Conservation (phyloP, 1,140 invertebrate species). For the Bombus cullumanus region DNA sequence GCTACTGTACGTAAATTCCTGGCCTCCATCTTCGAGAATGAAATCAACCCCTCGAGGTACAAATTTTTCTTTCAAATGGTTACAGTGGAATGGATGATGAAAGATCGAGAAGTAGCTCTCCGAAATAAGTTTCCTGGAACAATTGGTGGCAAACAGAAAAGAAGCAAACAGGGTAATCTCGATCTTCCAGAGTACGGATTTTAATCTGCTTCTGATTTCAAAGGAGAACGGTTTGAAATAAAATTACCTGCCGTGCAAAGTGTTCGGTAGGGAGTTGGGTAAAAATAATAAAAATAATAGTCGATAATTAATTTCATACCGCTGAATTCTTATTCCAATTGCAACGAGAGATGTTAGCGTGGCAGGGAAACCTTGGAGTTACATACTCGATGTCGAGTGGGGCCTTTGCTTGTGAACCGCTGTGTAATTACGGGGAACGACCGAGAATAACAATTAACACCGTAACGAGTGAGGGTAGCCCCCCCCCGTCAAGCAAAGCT, state of each 20-base stretch:
- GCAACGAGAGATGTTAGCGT: not conserved
- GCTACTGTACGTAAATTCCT: no score
- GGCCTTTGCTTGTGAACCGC: constrained; percentile 2
- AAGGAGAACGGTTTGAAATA: not conserved
- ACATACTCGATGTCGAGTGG: constrained; percentile 11
- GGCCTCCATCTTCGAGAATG: no score
- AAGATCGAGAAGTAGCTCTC: no score
- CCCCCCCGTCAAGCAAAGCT: constrained; percentile 23
- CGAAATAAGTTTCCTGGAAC: no score
- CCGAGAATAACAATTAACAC: constrained; percentile 49
- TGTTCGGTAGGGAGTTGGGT: not conserved
- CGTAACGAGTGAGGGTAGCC: constrained; percentile 16
- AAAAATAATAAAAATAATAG: no score
- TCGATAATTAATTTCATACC: constrained; percentile 30
- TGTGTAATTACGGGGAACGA: constrained; percentile 31
- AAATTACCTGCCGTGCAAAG: not conserved
- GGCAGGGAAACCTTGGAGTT: not conserved
- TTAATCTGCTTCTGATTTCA: not conserved
- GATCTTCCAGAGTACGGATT: no score
- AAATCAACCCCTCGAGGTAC: no score
- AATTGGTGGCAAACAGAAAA: not conserved
- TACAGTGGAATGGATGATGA: no score
- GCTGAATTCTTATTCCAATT: not conserved
- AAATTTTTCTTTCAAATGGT: no score
- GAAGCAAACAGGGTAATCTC: not conserved